Evolutionary conservation across 2,113 vertebrate genomes (phyloP).

Genomic region (Pundamilia nyererei): DNA sequence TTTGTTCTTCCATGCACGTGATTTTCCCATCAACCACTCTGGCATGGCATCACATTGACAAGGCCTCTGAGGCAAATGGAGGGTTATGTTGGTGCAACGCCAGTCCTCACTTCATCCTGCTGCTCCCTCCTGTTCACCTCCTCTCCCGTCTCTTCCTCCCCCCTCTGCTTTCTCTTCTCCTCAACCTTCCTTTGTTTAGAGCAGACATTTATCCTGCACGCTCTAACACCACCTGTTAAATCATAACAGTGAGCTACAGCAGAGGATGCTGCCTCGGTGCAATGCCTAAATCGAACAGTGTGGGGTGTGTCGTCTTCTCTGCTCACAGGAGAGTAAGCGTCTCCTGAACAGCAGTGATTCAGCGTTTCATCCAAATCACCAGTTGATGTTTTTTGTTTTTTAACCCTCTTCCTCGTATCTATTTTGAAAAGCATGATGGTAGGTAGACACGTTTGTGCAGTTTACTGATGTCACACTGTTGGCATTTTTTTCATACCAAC

Average conservation of each 20-base stretch:
- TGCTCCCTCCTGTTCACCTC: background rate
- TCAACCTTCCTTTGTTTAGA: background rate
- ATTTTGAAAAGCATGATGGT: background rate
- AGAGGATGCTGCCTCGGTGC: background rate
- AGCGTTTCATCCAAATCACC: background rate
- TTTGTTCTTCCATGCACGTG: background rate
- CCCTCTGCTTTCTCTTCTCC: background rate
- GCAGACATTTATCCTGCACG: background rate
- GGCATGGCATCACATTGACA: slow-evolving; percentile 39
- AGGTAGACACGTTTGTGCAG: background rate
- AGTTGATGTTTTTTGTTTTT: background rate
- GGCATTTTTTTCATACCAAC: background rate
- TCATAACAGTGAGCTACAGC: background rate
- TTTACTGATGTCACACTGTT: background rate
- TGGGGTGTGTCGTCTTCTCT: background rate
- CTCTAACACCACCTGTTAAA: background rate
- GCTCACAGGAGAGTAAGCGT: background rate
- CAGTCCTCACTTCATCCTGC: background rate
- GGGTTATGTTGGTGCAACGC: slow-evolving; percentile 8
- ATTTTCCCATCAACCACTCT: slow-evolving; percentile 12
- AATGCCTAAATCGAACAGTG: background rate
- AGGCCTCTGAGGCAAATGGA: slow-evolving; percentile 18
- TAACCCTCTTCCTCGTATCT: background rate
- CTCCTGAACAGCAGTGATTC: background rate
- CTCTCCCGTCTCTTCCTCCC: background rate